These are phyloP conservation scores for Mimachlamys varia DNA, from an alignment of 2,888 invertebrate species.

Conservation along the genomic window DNA sequence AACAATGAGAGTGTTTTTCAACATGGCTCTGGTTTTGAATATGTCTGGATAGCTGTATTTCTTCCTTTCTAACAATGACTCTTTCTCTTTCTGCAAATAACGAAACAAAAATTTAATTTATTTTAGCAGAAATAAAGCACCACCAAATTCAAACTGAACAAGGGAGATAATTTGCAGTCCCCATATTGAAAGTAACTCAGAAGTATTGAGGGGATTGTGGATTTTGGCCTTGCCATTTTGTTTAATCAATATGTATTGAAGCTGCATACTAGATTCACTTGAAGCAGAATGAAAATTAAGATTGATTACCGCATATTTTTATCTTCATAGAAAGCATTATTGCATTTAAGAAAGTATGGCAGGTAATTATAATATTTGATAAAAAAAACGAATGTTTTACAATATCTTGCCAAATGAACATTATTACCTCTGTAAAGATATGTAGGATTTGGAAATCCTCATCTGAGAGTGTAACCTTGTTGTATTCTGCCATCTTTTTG, in stretches of 20 bases:
- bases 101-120: not conserved
- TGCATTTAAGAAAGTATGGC: too few relatives aligned
- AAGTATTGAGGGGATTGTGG: too few relatives aligned
- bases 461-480: constrained; percentile 54
- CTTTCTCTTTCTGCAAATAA: constrained; percentile 63
- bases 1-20: constrained; percentile 71
- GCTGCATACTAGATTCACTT: too few relatives aligned
- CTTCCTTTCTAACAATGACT: constrained; percentile 53
- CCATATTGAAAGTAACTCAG: too few relatives aligned
- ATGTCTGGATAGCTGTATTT: constrained; percentile 76
- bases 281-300: too few relatives aligned
- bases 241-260: too few relatives aligned
- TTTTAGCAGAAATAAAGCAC: not conserved
- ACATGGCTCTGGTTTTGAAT: constrained; percentile 63
- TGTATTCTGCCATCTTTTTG: constrained; percentile 70
- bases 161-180: not conserved
- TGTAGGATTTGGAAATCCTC: not conserved
- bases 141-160: not conserved
- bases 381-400: too few relatives aligned
- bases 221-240: too few relatives aligned
- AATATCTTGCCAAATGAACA: not conserved
- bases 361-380: too few relatives aligned
- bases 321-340: too few relatives aligned
- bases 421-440: not conserved
- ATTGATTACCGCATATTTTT: too few relatives aligned